A percentile compares a stretch with the other conserved stretches of the same genome.
Evolutionary conservation across 1,140 invertebrate genomes (phyloP).

Genomic region (Drosophila prosaltans): DNA sequence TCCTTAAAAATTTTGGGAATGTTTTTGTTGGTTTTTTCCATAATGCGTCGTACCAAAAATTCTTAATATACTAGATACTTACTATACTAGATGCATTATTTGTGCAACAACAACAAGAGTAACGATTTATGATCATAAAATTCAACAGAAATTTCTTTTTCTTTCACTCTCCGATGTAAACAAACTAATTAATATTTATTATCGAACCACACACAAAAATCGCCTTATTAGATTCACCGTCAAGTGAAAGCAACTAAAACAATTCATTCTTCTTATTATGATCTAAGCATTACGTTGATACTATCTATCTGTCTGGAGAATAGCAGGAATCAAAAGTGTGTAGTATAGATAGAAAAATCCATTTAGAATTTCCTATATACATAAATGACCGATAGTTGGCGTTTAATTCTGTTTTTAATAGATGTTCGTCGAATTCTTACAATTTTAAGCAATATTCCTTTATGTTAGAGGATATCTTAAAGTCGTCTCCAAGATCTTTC

Average conservation of each 20-base stretch:
- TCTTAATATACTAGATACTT: slow-evolving; percentile 34
- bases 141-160: slow-evolving; percentile 60
- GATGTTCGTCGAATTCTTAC: too few species aligned
- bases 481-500: neutral
- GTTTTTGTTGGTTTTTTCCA: slow-evolving; percentile 22
- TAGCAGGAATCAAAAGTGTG: too few species aligned
- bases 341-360: too few species aligned
- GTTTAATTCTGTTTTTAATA: too few species aligned
- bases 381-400: too few species aligned
- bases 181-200: slow-evolving; percentile 79
- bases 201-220: slow-evolving; percentile 34
- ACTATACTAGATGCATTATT: slow-evolving; percentile 65
- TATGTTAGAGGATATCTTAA: neutral
- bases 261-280: slow-evolving; percentile 43
- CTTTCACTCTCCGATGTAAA: slow-evolving; percentile 54
- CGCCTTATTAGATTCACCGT: slow-evolving; percentile 34
- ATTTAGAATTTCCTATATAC: too few species aligned
- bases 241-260: slow-evolving; percentile 43
- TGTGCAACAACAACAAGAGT: neutral
- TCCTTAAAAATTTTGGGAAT: slow-evolving; percentile 1
- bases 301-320: too few species aligned
- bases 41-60: slow-evolving; percentile 39
- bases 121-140: slow-evolving; percentile 61
- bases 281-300: too few species aligned
- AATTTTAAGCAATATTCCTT: too few species aligned